Evolutionary conservation across 2,113 vertebrate species (phyloP).

Genomic region (Lampris incognitus): DNA sequence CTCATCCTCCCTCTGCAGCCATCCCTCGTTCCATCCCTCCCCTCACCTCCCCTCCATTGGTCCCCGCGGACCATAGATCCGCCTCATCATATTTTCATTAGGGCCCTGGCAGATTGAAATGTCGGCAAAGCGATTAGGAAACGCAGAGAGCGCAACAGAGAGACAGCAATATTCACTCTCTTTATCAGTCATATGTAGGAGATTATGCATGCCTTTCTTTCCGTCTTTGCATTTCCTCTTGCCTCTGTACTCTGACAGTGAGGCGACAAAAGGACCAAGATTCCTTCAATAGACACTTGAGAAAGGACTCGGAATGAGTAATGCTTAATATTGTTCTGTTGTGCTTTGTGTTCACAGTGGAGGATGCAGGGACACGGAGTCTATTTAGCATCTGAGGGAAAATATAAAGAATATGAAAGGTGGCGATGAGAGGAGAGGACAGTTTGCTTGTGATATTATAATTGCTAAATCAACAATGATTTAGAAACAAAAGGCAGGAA

Average conservation of each 20-base stretch:
- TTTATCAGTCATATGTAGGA: slow-evolving; percentile 70
- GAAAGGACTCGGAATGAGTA: slow-evolving; percentile 66
- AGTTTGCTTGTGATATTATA: slow-evolving; percentile 54
- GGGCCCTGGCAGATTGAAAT: slow-evolving; percentile 81
- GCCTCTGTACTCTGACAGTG: slow-evolving; percentile 55
- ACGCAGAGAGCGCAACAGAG: slow-evolving; percentile 68
- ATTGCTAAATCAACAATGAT: slow-evolving; percentile 63
- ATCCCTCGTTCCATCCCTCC: slow-evolving; percentile 66
- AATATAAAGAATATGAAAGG: slow-evolving; percentile 55
- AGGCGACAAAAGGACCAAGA: slow-evolving; percentile 72
- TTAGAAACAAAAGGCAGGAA: no score
- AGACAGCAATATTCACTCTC: slow-evolving; percentile 70
- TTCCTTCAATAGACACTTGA: slow-evolving; percentile 77
- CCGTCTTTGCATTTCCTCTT: slow-evolving; percentile 18
- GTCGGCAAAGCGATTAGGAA: slow-evolving; percentile 78
- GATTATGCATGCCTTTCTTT: slow-evolving; percentile 68
- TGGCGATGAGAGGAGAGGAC: slow-evolving; percentile 25
- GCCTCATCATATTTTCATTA: slow-evolving; percentile 84
- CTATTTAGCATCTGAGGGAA: slow-evolving; percentile 67
- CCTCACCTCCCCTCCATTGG: slow-evolving; percentile 57
- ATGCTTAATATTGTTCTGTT: slow-evolving; percentile 71
- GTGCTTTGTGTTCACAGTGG: slow-evolving; percentile 57
- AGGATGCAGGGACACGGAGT: slow-evolving; percentile 46
- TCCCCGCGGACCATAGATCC: slow-evolving; percentile 78
- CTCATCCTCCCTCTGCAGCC: slow-evolving; percentile 79